Evolutionary conservation across 2,113 vertebrate species (phyloP).

Genomic region (Phrynosoma platyrhinos): DNA sequence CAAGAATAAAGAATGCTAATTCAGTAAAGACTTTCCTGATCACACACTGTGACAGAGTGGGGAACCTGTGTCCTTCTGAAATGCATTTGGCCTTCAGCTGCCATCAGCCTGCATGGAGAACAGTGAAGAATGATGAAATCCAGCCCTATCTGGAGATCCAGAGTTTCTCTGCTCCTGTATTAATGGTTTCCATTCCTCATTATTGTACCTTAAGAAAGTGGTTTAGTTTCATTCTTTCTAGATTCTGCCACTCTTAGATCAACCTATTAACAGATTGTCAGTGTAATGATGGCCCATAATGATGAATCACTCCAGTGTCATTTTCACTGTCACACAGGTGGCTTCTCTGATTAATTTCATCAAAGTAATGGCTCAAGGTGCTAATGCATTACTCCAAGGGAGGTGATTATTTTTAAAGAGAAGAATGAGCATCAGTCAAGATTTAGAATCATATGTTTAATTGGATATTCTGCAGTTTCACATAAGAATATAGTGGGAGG

Average conservation of each 20-base stretch:
- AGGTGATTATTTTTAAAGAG: slow-evolving; percentile 61
- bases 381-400: slow-evolving; percentile 63
- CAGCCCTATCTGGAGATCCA: not conserved
- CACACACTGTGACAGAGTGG: too few species aligned
- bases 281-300: slow-evolving; percentile 71
- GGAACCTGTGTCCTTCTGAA: too few species aligned
- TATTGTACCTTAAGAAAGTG: slow-evolving; percentile 59
- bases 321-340: slow-evolving; percentile 73
- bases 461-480: slow-evolving; percentile 39
- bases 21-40: not conserved
- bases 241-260: slow-evolving; percentile 58
- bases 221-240: slow-evolving; percentile 60
- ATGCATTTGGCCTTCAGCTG: too few species aligned
- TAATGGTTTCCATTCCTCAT: not conserved
- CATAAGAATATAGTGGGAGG: not conserved
- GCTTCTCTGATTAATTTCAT: slow-evolving; percentile 77
- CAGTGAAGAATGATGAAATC: not conserved
- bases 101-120: not conserved
- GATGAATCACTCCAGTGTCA: slow-evolving; percentile 77
- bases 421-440: slow-evolving; percentile 55
- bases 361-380: slow-evolving; percentile 58
- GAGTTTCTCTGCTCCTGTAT: not conserved
- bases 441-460: slow-evolving; percentile 47
- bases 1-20: too few species aligned
- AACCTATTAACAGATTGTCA: slow-evolving; percentile 71